phyloP scores from a whole-genome alignment of 2,888 invertebrate genomes.

The Drosophila subsilvestris region DNA sequence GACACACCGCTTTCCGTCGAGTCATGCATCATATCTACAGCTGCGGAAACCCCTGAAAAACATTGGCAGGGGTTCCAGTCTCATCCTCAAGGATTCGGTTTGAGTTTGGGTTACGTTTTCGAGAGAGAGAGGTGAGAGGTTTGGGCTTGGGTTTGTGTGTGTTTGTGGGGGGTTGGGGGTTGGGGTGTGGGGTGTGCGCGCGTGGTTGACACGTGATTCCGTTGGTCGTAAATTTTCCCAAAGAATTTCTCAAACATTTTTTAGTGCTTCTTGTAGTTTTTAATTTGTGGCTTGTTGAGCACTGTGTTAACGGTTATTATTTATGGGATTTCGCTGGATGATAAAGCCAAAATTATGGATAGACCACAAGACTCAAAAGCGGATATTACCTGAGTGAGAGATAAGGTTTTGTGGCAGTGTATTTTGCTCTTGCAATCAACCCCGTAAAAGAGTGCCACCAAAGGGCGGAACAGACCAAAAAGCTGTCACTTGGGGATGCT shows the following conservation, averaged over 20 bases:
- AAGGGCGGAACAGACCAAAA: conserved; percentile 21
- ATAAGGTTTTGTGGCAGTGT: conserved; percentile 40
- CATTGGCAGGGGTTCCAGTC: conserved; percentile 17
- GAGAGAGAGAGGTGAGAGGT: conserved; percentile 14
- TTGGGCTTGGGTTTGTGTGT: neutral
- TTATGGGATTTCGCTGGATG: conserved; percentile 69
- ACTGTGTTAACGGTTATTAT: conserved; percentile 77
- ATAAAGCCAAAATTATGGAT: conserved; percentile 65
- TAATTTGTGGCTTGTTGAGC: conserved; percentile 81
- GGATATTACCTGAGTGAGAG: conserved; percentile 70
- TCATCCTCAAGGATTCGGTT: conserved; percentile 3
- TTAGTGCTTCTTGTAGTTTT: conserved; percentile 81
- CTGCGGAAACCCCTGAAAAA: conserved; percentile 37
- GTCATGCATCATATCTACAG: conserved; percentile 76
- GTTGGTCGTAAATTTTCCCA: conserved; percentile 82
- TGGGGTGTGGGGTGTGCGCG: conserved; percentile 67
- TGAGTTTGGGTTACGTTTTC: conserved; percentile 5
- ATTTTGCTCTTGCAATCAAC: conserved; percentile 54
- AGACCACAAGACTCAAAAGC: conserved; percentile 47
- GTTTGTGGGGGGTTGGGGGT: neutral
- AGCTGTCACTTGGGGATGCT: conserved; percentile 45
- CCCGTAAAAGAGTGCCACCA: conserved; percentile 34
- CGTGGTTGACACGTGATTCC: conserved; percentile 85
- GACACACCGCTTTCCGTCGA: conserved; percentile 65
- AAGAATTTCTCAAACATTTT: conserved; percentile 57